A percentile compares a stretch with the other conserved stretches of the same genome.
phyloP scores from a whole-genome alignment of 2,113 vertebrate genomes.

The Erythrocercus mccallii region DNA sequence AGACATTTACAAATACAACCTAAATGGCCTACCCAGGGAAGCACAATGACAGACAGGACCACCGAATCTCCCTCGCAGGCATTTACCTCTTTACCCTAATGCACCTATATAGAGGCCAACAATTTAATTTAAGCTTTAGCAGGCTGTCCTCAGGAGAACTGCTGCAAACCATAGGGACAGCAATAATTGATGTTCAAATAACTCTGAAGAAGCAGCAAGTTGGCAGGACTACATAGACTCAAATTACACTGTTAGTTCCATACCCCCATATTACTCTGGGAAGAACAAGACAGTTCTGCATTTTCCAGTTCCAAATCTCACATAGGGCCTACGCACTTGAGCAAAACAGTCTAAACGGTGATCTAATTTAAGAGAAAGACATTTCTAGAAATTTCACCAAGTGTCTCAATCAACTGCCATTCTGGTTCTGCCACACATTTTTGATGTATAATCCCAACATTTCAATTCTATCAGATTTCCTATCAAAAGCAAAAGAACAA shows the following conservation, averaged over 20 bases:
- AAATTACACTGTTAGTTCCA: neutral
- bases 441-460: neutral
- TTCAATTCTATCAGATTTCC: neutral
- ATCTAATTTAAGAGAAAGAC: neutral
- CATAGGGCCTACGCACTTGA: fast-evolving
- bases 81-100: neutral
- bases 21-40: neutral
- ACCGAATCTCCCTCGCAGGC: neutral
- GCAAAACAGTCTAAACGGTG: neutral
- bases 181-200: neutral
- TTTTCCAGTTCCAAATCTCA: neutral
- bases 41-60: neutral
- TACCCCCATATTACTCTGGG: neutral
- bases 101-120: neutral
- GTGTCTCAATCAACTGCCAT: neutral
- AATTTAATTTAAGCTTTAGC: neutral
- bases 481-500: neutral
- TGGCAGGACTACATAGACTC: neutral
- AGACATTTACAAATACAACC: neutral
- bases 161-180: neutral
- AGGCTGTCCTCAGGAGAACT: neutral
- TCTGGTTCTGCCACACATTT: neutral
- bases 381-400: neutral
- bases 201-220: neutral
- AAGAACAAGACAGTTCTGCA: neutral